phyloP scores from a whole-genome alignment of 1,140 invertebrate genomes.

The Archivesica marissinica region DNA sequence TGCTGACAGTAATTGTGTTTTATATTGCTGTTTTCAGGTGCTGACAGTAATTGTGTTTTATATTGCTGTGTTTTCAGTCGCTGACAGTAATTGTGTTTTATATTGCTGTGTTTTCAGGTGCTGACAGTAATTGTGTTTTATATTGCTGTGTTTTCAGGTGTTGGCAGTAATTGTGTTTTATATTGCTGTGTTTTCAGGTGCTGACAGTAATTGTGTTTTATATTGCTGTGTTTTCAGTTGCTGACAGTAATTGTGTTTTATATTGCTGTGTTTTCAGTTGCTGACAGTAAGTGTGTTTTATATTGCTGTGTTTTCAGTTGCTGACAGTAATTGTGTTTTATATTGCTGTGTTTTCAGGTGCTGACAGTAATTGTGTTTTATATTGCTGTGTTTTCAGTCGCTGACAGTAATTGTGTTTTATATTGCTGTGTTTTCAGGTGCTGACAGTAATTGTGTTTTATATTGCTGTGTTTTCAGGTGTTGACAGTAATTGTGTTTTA shows the following conservation, averaged over 20 bases:
- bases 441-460: conserved; percentile 79
- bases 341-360: conserved; percentile 73
- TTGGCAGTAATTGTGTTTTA: conserved; percentile 79
- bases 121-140: conserved; percentile 79
- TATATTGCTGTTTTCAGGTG: conserved; percentile 77
- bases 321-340: conserved; percentile 79
- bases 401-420: conserved; percentile 79
- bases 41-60: conserved; percentile 79
- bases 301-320: conserved; percentile 72
- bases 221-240: conserved; percentile 72
- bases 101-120: conserved; percentile 73
- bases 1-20: conserved; percentile 78
- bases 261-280: conserved; percentile 72
- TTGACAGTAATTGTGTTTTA: conserved; percentile 79
- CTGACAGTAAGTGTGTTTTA: conserved; percentile 79
- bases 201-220: conserved; percentile 79
- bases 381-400: conserved; percentile 72
- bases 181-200: conserved; percentile 73
- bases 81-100: conserved; percentile 79
- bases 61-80: conserved; percentile 72
- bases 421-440: conserved; percentile 73
- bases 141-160: conserved; percentile 73
- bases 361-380: conserved; percentile 79
- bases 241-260: conserved; percentile 79
- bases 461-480: conserved; percentile 73